Base-by-base conservation (phyloP, 2,888 invertebrate genomes). In the Lomographa bimaculata region DNA sequence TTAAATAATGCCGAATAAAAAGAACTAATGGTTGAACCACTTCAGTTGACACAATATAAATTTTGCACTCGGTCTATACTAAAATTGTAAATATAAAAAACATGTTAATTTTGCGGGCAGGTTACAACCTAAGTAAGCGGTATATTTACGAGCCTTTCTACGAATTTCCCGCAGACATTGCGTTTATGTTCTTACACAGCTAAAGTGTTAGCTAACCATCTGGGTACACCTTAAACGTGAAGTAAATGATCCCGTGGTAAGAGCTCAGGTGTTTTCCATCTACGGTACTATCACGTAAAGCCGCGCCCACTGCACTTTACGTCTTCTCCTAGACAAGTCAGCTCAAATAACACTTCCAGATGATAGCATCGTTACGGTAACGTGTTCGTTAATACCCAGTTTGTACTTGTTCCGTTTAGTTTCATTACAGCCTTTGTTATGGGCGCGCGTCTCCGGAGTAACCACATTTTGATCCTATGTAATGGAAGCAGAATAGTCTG, bases 321-420 rank as follows among this genome's bases (percentile, higher is more conserved):
- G 58, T 63, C 58, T 60, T 55, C 37, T 41, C 47, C 55, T 43
- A 59, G 60, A 56, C 57, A 57, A 60, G 62, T 56, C 56, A 59
- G 61, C 61, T 70, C 63, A 64, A 71, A 73, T 74, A 77, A 71
- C 72, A 73, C 60, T 74, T 64, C 54, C 57, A 64, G 57, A 60
- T 63, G 64, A 76, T 71, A 61, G 68, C 67, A 54, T 67, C 72
- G 64, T 75, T 71, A 70, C 66, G 65, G 62, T 32, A 42, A 42
- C 36, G 17, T 67, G 66, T 67, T 60, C 64, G 53, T 61, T 66
- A 75, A 70, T 72, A 71, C 66, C 62, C 63, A 58, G 63, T 73
- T 69, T 60, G 64, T 69, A 64, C 61, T 60, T 62, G 65, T 76
- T 66, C 71, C 64, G 74, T 67, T 71, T 66, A 69, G 65, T 69